Percentiles rank a stretch among this genome's conserved stretches.
Evolutionary conservation across 2,888 invertebrate species (phyloP).

Genomic region (Podotricha telesiphe): DNA sequence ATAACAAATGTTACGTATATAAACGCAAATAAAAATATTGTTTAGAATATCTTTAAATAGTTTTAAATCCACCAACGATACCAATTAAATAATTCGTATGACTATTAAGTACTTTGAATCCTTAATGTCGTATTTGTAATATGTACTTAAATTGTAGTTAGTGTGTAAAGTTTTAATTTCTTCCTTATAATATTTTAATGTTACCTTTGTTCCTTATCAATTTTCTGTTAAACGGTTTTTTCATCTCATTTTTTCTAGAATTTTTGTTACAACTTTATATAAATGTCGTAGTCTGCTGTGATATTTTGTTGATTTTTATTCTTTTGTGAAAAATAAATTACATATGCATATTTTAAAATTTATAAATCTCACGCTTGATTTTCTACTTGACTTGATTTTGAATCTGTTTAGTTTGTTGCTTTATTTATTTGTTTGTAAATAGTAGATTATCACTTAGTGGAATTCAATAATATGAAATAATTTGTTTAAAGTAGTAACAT

Average conservation of each 20-base stretch:
- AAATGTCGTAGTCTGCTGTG: slow-evolving; percentile 82
- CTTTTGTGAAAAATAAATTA: slow-evolving; percentile 64
- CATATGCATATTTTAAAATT: slow-evolving; percentile 58
- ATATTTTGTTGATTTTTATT: slow-evolving; percentile 83
- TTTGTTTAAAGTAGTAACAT: slow-evolving; percentile 52
- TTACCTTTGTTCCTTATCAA: slow-evolving; percentile 37
- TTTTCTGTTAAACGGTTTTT: slow-evolving; percentile 49
- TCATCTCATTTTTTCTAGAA: slow-evolving; percentile 47
- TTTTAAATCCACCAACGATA: slow-evolving; percentile 59
- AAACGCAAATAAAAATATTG: slow-evolving; percentile 34
- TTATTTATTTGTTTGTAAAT: slow-evolving; percentile 82
- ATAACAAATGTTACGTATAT: slow-evolving; percentile 60
- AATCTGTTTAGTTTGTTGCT: slow-evolving; percentile 71
- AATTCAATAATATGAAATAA: slow-evolving; percentile 66
- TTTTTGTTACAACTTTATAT: slow-evolving; percentile 69
- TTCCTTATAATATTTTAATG: slow-evolving; percentile 49
- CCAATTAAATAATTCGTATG: slow-evolving; percentile 67
- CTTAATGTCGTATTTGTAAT: slow-evolving; percentile 77
- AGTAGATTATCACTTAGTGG: slow-evolving; percentile 61
- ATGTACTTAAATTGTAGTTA: slow-evolving; percentile 78
- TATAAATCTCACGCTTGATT: slow-evolving; percentile 57
- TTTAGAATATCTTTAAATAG: slow-evolving; percentile 54
- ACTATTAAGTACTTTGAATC: slow-evolving; percentile 70
- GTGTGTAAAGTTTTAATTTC: slow-evolving; percentile 57
- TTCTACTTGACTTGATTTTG: slow-evolving; percentile 50